Percentiles rank a stretch among this genome's conserved stretches.
Evolutionary conservation across 1,140 invertebrate genomes (phyloP).

Genomic region (Chionoecetes opilio): DNA sequence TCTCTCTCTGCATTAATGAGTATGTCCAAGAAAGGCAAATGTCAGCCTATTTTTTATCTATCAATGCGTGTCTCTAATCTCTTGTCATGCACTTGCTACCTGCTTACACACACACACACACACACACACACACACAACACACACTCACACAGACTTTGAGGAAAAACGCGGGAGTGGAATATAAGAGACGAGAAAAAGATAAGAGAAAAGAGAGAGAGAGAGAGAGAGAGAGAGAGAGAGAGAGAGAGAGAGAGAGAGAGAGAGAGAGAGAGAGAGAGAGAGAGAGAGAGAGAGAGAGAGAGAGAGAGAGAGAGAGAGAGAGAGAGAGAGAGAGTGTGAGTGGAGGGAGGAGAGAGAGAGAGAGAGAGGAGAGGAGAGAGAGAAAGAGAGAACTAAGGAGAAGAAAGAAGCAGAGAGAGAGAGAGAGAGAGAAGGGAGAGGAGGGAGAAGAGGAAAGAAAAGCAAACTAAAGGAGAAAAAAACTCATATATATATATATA

Average conservation of each 20-base stretch:
- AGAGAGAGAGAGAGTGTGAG: not conserved
- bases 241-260: no score
- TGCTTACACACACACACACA: not conserved
- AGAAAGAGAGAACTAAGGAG: not conserved
- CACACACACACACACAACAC: slow-evolving; percentile 9
- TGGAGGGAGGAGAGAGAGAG: not conserved
- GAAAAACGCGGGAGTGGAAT: no score
- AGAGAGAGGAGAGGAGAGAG: not conserved
- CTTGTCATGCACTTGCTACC: no score
- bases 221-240: no score
- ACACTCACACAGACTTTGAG: not conserved
- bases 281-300: no score
- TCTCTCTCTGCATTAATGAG: not conserved
- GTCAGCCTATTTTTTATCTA: not conserved
- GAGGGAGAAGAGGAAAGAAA: not conserved
- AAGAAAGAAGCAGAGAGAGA: not conserved
- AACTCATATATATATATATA: not conserved
- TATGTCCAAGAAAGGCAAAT: not conserved
- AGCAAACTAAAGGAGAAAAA: not conserved
- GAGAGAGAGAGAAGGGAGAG: not conserved
- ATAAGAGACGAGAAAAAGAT: no score
- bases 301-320: no score
- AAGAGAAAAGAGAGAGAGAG: no score
- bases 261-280: no score
- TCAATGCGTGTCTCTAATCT: no score